These are phyloP conservation scores for Pelochelys cantorii DNA, from an alignment of 2,797 vertebrate species.

Conservation along the genomic window DNA sequence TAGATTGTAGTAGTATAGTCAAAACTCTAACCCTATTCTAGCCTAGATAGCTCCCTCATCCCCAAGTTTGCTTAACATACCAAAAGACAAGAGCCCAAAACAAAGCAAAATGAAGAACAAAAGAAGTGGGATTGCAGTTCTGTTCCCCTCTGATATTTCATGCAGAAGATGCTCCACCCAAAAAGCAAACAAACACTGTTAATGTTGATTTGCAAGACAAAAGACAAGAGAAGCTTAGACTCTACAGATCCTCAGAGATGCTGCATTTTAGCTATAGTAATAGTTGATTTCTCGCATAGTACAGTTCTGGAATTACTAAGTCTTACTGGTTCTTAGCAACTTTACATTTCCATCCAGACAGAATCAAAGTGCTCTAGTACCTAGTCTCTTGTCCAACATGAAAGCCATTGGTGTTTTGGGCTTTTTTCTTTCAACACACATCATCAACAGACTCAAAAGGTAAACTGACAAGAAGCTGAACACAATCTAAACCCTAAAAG, in stretches of 20 bases:
- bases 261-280: accelerated
- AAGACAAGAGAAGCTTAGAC: neutral
- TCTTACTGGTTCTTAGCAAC: neutral
- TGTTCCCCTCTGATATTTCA: neutral
- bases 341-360: neutral
- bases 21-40: neutral
- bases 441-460: accelerated
- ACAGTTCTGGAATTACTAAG: accelerated
- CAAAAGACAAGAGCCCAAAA: neutral
- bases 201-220: neutral
- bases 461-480: neutral
- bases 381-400: neutral
- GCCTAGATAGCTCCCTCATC: neutral
- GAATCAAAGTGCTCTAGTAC: neutral
- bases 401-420: neutral
- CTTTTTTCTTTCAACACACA: neutral
- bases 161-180: neutral
- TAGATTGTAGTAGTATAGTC: neutral
- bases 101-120: accelerated
- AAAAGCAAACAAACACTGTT: neutral
- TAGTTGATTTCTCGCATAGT: accelerated
- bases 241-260: neutral
- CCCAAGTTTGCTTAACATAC: neutral
- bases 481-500: conserved; percentile 2
- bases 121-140: accelerated